A percentile compares a stretch with the other conserved stretches of the same genome.
Conservation (phyloP, 2,797 vertebrate genomes). For the Geotrypetes seraphini region DNA sequence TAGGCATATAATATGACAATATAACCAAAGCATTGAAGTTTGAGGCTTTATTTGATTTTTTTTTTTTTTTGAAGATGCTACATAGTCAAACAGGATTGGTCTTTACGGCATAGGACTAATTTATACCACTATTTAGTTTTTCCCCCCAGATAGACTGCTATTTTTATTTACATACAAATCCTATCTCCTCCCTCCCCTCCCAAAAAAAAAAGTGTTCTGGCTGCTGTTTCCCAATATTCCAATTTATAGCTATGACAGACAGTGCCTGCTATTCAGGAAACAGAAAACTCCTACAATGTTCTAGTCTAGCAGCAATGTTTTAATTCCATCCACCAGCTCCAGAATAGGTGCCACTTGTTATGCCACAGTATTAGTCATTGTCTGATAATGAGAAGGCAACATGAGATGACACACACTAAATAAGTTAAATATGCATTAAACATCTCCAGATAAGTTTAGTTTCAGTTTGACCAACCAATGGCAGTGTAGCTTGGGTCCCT, state of each 20-base stretch:
- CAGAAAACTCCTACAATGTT: constrained; percentile 43
- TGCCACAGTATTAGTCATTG: constrained; percentile 24
- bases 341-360: constrained; percentile 20
- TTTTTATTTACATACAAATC: constrained; percentile 78
- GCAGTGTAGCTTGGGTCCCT: constrained; percentile 49
- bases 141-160: constrained; percentile 58
- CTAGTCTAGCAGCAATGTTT: constrained; percentile 55
- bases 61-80: constrained; percentile 89
- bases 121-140: constrained; percentile 66
- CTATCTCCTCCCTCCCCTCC: too few relatives aligned
- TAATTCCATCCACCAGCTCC: constrained; percentile 35
- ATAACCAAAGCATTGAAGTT: constrained; percentile 47
- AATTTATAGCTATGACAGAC: constrained; percentile 43
- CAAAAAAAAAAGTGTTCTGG: constrained; percentile 64
- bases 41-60: constrained; percentile 84
- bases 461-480: constrained; percentile 39
- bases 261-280: constrained; percentile 41
- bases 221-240: constrained; percentile 43
- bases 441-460: constrained; percentile 35
- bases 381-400: constrained; percentile 46
- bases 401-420: constrained; percentile 62
- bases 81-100: constrained; percentile 89
- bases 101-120: constrained; percentile 78
- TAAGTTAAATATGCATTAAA: constrained; percentile 57
- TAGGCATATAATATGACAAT: constrained; percentile 60